Evolutionary conservation across 2,113 vertebrate genomes (phyloP), one percentile per base, ranked within the genome.

Genomic region (Tragelaphus buxtoni): DNA sequence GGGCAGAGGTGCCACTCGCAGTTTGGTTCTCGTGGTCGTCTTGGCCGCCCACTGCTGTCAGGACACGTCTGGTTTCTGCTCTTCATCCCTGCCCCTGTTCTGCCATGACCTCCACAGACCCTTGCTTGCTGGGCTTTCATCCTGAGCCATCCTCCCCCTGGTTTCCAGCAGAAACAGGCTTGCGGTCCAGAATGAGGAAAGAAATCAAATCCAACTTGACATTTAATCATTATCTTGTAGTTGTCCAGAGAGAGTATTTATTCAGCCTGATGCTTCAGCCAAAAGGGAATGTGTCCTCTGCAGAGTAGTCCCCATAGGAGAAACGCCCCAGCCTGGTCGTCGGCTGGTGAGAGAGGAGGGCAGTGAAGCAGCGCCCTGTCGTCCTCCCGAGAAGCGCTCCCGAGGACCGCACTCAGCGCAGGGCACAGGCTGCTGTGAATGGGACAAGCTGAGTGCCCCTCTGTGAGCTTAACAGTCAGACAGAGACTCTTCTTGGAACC

Each of bases 181-280:
- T 61, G 39, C 1, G 0, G 55, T 72, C 30, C 49, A 65, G 76
- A 82, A 72, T 32, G 84, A 96, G 76, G 84, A 79, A 63, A 35
- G 56, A n/a, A 63, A 93, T 69, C 80, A 49, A 87, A 86, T 58
- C 32, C 18, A 51, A n/a, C 53, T 72, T 92, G 65, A 90, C 4
- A 6, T 92, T 88, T 80, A 76, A 56, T 88, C 51, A 18, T 88
- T 49, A 65, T 86, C 39, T 95, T 22, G 88, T n/a, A 84, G n/a
- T n/a, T 81, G 28, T 85, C 69, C 61, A 74, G 61, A 74, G 65
- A 60, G 92, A 95, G 11, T 53, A 16, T 65, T 88, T 47, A n/a
- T 55, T 88, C 77, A 81, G 45, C 56, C 24, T 39, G 82, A 55
- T n/a, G 30, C 61, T 69, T 94, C 76, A 9, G 18, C 42, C 13